phyloP scores from a whole-genome alignment of 2,113 vertebrate species.

The Lota lota region DNA sequence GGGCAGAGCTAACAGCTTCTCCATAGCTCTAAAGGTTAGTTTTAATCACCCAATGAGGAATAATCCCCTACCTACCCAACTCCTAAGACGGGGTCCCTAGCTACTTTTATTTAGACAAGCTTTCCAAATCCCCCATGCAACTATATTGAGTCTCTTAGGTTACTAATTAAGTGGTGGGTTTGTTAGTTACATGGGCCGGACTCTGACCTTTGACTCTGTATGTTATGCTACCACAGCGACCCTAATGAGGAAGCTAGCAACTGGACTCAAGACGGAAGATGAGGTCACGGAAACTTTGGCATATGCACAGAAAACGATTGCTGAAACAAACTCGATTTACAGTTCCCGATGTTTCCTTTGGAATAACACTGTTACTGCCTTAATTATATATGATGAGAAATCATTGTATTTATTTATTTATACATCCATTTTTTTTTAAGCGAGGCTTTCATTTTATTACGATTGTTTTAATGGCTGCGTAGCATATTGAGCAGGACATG shows the following conservation, averaged over 20 bases:
- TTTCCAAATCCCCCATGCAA: constrained; percentile 28
- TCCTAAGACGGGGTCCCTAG: constrained; percentile 20
- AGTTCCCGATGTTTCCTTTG: constrained; percentile 17
- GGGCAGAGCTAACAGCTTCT: constrained; percentile 78
- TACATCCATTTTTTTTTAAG: constrained; percentile 36
- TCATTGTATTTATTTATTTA: constrained; percentile 12
- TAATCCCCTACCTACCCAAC: constrained; percentile 40
- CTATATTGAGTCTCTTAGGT: constrained; percentile 30
- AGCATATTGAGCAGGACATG: too few species aligned
- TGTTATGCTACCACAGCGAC: constrained; percentile 19
- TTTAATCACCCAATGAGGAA: constrained; percentile 79
- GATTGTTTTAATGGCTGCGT: too few species aligned
- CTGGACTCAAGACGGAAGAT: background rate
- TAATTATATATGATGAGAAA: too few species aligned
- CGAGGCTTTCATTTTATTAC: background rate
- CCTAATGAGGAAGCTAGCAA: constrained; percentile 30
- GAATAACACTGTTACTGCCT: too few species aligned
- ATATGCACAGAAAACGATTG: constrained; percentile 6
- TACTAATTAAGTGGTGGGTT: constrained; percentile 57
- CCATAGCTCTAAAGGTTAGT: constrained; percentile 77
- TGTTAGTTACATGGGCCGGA: constrained; percentile 45
- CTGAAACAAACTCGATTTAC: constrained; percentile 27
- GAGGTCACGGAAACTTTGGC: background rate
- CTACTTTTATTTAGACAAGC: constrained; percentile 45
- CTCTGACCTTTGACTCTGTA: constrained; percentile 47